These are phyloP conservation scores for Onychostoma macrolepis DNA, from an alignment of 2,113 vertebrate species.

Conservation along the genomic window DNA sequence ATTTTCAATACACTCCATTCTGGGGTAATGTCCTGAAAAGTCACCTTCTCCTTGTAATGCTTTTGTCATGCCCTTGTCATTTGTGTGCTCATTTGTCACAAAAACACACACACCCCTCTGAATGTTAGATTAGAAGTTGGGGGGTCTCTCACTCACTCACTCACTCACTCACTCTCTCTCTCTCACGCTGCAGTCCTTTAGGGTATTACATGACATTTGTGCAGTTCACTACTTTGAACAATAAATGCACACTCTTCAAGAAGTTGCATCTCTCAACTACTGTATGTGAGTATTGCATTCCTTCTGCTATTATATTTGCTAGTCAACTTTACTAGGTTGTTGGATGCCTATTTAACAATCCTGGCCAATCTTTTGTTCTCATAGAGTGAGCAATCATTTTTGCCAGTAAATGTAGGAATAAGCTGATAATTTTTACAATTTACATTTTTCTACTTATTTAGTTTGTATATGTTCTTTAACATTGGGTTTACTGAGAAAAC, in stretches of 20 bases:
- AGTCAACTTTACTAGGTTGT: background rate
- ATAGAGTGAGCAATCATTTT: background rate
- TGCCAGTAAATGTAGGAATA: background rate
- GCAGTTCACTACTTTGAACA: background rate
- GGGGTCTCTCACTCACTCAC: background rate
- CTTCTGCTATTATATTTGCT: background rate
- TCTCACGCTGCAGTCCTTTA: background rate
- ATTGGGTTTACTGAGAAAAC: background rate
- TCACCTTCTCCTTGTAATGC: no score
- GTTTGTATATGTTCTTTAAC: background rate
- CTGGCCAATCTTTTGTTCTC: background rate
- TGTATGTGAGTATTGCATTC: background rate
- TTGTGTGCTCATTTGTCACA: no score
- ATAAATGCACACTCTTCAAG: background rate
- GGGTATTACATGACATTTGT: background rate
- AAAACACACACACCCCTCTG: background rate
- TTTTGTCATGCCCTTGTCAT: no score
- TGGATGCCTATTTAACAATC: background rate
- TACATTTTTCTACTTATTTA: background rate
- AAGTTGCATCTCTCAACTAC: background rate
- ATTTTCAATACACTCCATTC: no score
- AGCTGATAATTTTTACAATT: background rate
- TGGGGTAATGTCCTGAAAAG: no score
- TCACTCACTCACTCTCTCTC: background rate
- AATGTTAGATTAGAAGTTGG: slow-evolving; percentile 7